These are phyloP conservation scores for Stegostoma tigrinum DNA, from an alignment of 2,113 vertebrate genomes.

Conservation along the genomic window DNA sequence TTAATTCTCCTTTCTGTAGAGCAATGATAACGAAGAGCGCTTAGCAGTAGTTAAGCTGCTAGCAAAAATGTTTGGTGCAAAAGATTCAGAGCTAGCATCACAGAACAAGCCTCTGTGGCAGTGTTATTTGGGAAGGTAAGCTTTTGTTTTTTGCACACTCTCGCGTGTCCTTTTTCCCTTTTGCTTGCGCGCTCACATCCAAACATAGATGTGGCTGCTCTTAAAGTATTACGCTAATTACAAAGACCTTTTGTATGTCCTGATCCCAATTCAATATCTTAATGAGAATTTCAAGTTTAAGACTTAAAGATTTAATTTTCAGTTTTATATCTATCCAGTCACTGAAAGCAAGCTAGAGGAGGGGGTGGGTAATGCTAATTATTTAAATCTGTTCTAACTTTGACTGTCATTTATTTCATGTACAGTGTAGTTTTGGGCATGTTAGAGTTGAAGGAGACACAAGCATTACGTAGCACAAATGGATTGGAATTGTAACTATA, in stretches of 20 bases:
- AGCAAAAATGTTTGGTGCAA: constrained; percentile 98
- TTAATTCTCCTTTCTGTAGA: constrained; percentile 58
- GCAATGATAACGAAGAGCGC: constrained; percentile 98
- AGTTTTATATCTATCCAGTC: not conserved
- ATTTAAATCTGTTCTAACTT: not conserved
- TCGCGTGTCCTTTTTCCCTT: no score
- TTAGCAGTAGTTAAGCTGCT: constrained; percentile 95
- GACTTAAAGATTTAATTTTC: not conserved
- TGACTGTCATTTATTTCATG: no score
- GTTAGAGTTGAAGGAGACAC: not conserved
- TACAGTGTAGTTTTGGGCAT: not conserved
- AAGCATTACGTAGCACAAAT: no score
- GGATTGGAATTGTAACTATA: not conserved
- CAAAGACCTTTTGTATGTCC: not conserved
- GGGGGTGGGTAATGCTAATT: not conserved
- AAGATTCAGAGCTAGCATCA: constrained; percentile 90
- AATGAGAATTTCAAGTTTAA: not conserved
- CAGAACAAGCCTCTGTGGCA: constrained; percentile 99
- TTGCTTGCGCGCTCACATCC: no score
- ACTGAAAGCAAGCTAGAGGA: not conserved
- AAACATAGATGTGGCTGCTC: not conserved
- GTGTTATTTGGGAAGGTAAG: constrained; percentile 92
- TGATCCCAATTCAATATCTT: not conserved
- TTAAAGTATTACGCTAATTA: not conserved
- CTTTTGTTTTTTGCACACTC: not conserved